Conservation (phyloP, 2,888 invertebrate genomes). For the Epicampocera succincta region DNA sequence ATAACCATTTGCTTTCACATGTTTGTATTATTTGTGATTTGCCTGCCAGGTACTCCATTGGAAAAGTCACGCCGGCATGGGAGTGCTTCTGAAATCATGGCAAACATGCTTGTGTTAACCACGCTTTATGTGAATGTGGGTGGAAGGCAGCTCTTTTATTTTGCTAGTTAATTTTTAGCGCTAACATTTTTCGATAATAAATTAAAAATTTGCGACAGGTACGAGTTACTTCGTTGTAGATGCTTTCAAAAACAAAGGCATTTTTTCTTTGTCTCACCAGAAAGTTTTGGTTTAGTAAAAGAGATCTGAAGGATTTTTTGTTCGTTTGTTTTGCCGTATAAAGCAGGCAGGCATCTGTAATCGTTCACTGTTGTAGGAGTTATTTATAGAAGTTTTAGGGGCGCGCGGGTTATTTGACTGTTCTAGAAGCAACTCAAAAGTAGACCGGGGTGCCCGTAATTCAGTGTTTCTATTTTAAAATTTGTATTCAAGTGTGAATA, state of each 20-base stretch:
- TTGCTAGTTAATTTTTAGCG: constrained; percentile 13
- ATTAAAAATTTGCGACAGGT: constrained; percentile 62
- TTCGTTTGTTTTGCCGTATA: constrained; percentile 21
- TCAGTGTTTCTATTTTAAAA: too few relatives aligned
- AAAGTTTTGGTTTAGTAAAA: constrained; percentile 11
- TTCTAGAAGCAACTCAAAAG: not conserved
- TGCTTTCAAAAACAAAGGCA: constrained; percentile 12
- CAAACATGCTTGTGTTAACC: constrained; percentile 25
- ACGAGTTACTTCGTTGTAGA: constrained; percentile 24
- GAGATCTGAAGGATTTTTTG: constrained; percentile 24
- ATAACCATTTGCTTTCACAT: constrained; percentile 35
- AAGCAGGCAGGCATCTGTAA: constrained; percentile 49
- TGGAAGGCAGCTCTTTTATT: constrained; percentile 35
- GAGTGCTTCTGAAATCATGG: constrained; percentile 31
- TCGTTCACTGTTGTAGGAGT: constrained; percentile 1
- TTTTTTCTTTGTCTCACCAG: constrained; percentile 13
- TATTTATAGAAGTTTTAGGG: not conserved
- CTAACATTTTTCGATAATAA: constrained; percentile 60
- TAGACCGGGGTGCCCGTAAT: too few relatives aligned
- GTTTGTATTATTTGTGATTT: constrained; percentile 13
- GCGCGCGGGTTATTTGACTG: too few relatives aligned
- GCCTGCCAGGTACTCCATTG: not conserved
- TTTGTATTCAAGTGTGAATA: too few relatives aligned
- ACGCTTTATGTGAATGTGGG: constrained; percentile 9
- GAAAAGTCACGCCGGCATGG: constrained; percentile 11